Evolutionary conservation across 2,113 vertebrate species (phyloP).

Genomic region (Tringa solitaria): DNA sequence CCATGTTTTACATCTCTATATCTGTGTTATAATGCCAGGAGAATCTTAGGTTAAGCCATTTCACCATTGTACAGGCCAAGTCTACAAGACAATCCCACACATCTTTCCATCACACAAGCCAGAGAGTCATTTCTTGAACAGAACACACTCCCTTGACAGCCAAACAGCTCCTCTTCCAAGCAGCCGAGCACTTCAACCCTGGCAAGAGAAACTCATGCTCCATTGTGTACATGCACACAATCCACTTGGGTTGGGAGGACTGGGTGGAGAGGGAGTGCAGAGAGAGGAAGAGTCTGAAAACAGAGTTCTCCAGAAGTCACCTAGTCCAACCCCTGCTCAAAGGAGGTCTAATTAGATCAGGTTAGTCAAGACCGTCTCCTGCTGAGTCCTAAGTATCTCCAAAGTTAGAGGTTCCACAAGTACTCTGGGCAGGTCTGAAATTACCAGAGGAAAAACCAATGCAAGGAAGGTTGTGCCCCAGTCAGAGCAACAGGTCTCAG

Average conservation of each 20-base stretch:
- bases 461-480: not conserved
- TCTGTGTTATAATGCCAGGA: not conserved
- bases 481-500: not conserved
- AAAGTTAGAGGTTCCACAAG: not conserved
- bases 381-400: not conserved
- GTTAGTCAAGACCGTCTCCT: not conserved
- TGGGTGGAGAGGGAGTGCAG: not conserved
- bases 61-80: not conserved
- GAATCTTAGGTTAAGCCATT: not conserved
- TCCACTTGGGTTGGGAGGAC: not conserved
- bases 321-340: not conserved
- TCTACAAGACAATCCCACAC: not conserved
- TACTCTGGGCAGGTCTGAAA: not conserved
- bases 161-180: not conserved
- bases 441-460: not conserved
- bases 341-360: not conserved
- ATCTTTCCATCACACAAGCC: not conserved
- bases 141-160: not conserved
- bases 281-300: not conserved
- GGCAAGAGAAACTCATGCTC: not conserved
- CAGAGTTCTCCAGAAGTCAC: not conserved
- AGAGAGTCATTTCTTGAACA: not conserved
- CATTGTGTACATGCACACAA: not conserved
- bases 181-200: not conserved
- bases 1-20: accelerated